These are phyloP conservation scores for Pionites leucogaster DNA, from an alignment of 2,113 vertebrate species.

Conservation along the genomic window DNA sequence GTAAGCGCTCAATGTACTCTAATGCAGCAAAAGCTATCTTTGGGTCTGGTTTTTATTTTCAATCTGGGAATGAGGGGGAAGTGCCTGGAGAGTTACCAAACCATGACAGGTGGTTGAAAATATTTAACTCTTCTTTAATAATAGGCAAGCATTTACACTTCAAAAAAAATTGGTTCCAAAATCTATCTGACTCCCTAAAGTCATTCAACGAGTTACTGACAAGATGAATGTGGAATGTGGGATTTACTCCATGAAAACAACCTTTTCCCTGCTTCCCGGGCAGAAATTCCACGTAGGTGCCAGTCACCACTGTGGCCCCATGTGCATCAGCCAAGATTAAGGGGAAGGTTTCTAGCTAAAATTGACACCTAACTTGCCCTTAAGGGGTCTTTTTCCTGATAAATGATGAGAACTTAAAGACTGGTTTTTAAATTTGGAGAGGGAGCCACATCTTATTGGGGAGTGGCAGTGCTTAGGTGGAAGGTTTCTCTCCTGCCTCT, in stretches of 20 bases:
- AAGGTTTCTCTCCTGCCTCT: accelerated
- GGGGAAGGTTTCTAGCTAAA: background rate
- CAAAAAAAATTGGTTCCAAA: background rate
- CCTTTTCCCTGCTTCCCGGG: background rate
- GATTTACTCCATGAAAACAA: background rate
- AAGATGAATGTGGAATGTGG: background rate
- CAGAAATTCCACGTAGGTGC: background rate
- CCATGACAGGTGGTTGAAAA: conserved; percentile 46
- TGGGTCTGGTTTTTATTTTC: background rate
- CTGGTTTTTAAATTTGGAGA: background rate
- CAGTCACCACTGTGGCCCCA: accelerated
- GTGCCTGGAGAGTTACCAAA: conserved; percentile 23
- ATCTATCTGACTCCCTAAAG: background rate
- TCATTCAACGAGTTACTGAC: background rate
- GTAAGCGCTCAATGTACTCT: background rate
- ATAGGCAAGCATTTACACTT: background rate
- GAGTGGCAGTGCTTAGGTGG: accelerated
- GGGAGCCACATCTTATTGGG: background rate
- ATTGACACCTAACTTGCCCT: background rate
- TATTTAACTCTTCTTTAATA: conserved; percentile 37
- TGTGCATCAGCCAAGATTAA: background rate
- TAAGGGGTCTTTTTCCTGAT: background rate
- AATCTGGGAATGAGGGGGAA: background rate
- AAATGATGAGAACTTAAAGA: background rate
- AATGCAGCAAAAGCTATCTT: background rate